Evolutionary conservation across 2,113 vertebrate species (phyloP).

Genomic region (Miniopterus natalensis): DNA sequence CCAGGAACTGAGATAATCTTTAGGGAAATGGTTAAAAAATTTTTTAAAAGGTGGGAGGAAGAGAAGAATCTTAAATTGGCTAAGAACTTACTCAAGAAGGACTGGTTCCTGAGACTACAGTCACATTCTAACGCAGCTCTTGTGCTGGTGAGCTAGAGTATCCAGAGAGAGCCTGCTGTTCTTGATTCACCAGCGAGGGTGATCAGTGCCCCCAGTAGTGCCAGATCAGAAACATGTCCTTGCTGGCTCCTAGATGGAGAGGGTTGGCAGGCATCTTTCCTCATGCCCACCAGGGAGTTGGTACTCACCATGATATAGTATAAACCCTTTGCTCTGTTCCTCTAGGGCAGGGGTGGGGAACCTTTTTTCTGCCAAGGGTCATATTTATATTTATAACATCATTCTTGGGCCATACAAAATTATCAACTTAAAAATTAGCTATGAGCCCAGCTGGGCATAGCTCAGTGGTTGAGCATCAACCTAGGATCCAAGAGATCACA

Average conservation of each 20-base stretch:
- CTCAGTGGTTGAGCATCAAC: too few species aligned
- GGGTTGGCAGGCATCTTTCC: background rate
- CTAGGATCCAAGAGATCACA: too few species aligned
- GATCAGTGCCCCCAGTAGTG: slow-evolving; percentile 55
- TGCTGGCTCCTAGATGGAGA: background rate
- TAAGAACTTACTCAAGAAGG: background rate
- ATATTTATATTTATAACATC: too few species aligned
- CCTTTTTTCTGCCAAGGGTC: too few species aligned
- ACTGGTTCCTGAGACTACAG: slow-evolving; percentile 72
- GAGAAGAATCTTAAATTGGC: background rate
- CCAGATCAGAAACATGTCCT: slow-evolving; percentile 70
- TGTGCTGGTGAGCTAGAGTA: slow-evolving; percentile 78
- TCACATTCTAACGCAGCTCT: slow-evolving; percentile 80
- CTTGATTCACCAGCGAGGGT: slow-evolving; percentile 64
- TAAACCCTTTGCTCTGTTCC: background rate
- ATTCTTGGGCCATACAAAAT: too few species aligned
- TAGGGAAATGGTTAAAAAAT: background rate
- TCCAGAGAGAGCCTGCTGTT: slow-evolving; percentile 76
- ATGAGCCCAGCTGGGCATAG: too few species aligned
- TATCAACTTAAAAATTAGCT: too few species aligned
- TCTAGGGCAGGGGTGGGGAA: slow-evolving; percentile 74
- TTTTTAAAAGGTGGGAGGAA: background rate
- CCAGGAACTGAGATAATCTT: background rate
- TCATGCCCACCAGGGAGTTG: background rate
- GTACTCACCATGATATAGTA: background rate